Evolutionary conservation across 2,797 vertebrate species (phyloP), one percentile per base, ranked within the genome.

Genomic region (Petrocephalus schoutedeni): DNA sequence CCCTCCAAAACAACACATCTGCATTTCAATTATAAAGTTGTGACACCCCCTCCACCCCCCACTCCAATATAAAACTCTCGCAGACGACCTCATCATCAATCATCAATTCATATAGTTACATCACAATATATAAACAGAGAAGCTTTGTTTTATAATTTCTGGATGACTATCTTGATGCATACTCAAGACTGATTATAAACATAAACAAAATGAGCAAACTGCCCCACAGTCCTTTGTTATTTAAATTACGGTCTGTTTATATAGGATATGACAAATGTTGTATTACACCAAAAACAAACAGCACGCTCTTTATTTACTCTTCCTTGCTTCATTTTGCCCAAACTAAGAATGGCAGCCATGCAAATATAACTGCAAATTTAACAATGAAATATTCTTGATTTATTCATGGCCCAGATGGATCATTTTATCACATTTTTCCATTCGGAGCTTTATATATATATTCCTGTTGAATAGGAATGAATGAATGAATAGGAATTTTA

Each of bases 311-410:
- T 19, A 32, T 85, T 36, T 32, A 85, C 14, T 57, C 14, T 21
- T 28, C 23, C 83, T 57, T 32, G 21, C 49, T 56, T 56, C 51
- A 28, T 23, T 85, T 56, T 57, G 36, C 12, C 83, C 83, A n/a
- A 54, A 57, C 51, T 53, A 84, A 57, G 23, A 80, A 80, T 80
- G 19, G 41, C 74, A 85, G 83, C 54, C 14, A 54, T 28, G 54
- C 16, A 85, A 85, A 85, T 32, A 85, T 32, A 85, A 57, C 7
- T 85, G 9, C 83, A 85, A 16, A 85, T 85, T 85, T 85, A 54
- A 57, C 53, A 28, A 32, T 56, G 51, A 85, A 56, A 54, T 32
- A 85, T 85, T 53, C 83, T 53, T 53, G 0, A 23, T 84, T 85
- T 57, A 85, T 56, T 57, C 28, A 32, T 85, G 14, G 28, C 53